Evolutionary conservation across 1,140 invertebrate genomes (phyloP).

Genomic region (Drosophila burlai): DNA sequence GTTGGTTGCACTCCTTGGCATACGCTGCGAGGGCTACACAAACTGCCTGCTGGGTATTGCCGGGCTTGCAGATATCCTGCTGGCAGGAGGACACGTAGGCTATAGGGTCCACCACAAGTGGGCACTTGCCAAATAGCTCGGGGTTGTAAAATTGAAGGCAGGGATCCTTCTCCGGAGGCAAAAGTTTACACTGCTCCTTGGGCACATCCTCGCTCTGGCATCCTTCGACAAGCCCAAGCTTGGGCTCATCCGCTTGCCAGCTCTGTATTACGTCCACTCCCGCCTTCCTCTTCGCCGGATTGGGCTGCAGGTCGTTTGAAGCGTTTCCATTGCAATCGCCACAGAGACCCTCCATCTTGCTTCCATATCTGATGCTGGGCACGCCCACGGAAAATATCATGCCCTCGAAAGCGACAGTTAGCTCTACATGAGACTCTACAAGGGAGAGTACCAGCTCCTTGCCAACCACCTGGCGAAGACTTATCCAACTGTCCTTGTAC

Average conservation of each 20-base stretch:
- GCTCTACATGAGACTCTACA: conserved; percentile 86
- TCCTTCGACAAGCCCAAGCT: conserved; percentile 69
- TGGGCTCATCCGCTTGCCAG: conserved; percentile 87
- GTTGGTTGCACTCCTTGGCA: conserved; percentile 89
- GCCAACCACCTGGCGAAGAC: conserved; percentile 83
- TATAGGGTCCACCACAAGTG: conserved; percentile 89
- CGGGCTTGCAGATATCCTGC: conserved; percentile 88
- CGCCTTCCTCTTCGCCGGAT: conserved; percentile 79
- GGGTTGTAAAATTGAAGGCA: conserved; percentile 88
- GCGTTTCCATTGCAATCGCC: conserved; percentile 91
- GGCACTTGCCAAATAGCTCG: conserved; percentile 90
- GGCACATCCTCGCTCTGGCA: conserved; percentile 78
- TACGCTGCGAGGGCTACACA: conserved; percentile 90
- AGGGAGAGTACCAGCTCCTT: conserved; percentile 86
- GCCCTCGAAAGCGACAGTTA: conserved; percentile 86
- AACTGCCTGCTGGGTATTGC: conserved; percentile 86
- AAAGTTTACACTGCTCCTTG: conserved; percentile 86
- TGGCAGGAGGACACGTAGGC: conserved; percentile 89
- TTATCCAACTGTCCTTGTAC: conserved; percentile 86
- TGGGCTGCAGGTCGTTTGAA: conserved; percentile 88
- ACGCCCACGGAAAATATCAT: conserved; percentile 87
- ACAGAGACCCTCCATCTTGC: conserved; percentile 91
- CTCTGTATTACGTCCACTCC: conserved; percentile 87
- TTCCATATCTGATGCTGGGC: conserved; percentile 90
- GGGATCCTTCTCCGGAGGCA: conserved; percentile 87